Percentiles rank a stretch among this genome's conserved stretches.
Conservation (phyloP, 2,113 vertebrate species). For the Athene cunicularia region DNA sequence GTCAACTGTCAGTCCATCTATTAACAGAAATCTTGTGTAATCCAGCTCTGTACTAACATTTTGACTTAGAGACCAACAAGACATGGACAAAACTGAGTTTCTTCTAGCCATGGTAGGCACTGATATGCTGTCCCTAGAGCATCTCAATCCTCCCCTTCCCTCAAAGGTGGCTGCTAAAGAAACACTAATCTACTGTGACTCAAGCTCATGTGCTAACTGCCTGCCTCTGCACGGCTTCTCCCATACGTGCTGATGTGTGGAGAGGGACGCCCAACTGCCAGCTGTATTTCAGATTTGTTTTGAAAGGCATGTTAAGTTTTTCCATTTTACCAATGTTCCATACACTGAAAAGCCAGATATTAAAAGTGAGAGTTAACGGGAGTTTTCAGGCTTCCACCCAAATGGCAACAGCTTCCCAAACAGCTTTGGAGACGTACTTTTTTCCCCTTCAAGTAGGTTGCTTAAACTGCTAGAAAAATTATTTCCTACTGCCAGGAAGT, state of each 20-base stretch:
- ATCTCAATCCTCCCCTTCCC: not conserved
- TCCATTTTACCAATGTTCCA: conserved; percentile 41
- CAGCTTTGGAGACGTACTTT: not conserved
- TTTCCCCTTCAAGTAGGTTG: not conserved
- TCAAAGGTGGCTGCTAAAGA: conserved; percentile 17
- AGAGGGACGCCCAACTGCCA: not conserved
- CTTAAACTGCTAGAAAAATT: not conserved
- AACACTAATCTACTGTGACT: conserved; percentile 29
- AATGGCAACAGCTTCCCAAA: not conserved
- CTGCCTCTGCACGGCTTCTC: not conserved
- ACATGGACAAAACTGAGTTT: not conserved
- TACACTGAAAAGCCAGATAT: not conserved
- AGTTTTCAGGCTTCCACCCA: conserved; percentile 39
- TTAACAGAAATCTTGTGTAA: not conserved
- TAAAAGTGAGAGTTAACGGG: not conserved
- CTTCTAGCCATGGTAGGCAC: not conserved
- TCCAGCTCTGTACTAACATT: not conserved
- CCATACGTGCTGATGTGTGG: not conserved
- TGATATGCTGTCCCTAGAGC: not conserved
- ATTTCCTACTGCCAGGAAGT: conserved; percentile 17
- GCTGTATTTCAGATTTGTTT: conserved; percentile 19
- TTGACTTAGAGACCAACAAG: not conserved
- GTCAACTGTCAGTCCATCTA: not conserved
- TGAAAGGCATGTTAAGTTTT: conserved; percentile 14
- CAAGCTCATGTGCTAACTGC: conserved; percentile 26